Percentiles rank a stretch among this genome's conserved stretches.
These are phyloP conservation scores for Cistogaster globosa DNA, from an alignment of 2,888 invertebrate genomes.

Conservation along the genomic window DNA sequence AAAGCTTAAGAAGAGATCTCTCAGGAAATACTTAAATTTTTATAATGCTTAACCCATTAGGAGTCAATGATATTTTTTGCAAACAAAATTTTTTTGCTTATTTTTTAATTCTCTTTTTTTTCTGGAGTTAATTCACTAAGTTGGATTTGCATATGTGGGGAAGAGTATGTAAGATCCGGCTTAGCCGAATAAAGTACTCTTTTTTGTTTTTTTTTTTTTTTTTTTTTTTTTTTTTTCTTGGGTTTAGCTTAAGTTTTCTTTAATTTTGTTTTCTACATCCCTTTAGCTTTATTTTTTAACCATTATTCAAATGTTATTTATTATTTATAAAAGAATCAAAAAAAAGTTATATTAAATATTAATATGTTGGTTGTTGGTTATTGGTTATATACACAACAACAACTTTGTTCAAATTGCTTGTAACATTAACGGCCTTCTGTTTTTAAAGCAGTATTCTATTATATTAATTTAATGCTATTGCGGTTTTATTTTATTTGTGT, in stretches of 20 bases:
- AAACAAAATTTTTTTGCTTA: too few species aligned
- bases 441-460: slow-evolving; percentile 6
- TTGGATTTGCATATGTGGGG: too few species aligned
- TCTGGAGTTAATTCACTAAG: too few species aligned
- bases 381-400: background rate
- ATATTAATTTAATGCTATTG: slow-evolving; percentile 26
- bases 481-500: slow-evolving; percentile 20
- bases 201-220: background rate
- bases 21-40: too few species aligned
- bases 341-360: slow-evolving; percentile 31
- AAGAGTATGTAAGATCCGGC: too few species aligned
- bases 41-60: too few species aligned
- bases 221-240: background rate
- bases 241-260: too few species aligned
- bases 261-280: background rate
- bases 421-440: slow-evolving; percentile 6
- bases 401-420: slow-evolving; percentile 8
- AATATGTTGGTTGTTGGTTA: slow-evolving; percentile 32
- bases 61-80: too few species aligned
- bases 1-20: too few species aligned
- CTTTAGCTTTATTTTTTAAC: slow-evolving; percentile 44
- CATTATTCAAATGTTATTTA: slow-evolving; percentile 59
- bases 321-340: slow-evolving; percentile 55
- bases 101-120: too few species aligned
- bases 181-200: too few species aligned